Evolutionary conservation across 2,888 invertebrate genomes (phyloP).

Genomic region (Melanostoma scalare): DNA sequence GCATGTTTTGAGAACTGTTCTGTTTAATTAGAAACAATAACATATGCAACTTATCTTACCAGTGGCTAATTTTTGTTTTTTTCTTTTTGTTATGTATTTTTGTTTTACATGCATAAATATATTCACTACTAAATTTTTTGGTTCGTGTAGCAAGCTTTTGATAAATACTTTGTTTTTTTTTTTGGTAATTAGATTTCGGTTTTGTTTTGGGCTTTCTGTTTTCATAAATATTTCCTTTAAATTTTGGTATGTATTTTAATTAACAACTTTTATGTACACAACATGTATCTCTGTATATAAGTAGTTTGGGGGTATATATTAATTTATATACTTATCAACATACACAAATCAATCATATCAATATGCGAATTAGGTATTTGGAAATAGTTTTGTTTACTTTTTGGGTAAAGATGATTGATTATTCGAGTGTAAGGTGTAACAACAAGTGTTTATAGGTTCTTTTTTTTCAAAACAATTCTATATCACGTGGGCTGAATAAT

Average conservation of each 20-base stretch:
- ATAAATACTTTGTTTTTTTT: conserved; percentile 39
- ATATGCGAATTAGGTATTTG: conserved; percentile 48
- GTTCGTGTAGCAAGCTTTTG: conserved; percentile 40
- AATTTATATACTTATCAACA: conserved; percentile 8
- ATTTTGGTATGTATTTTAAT: conserved; percentile 21
- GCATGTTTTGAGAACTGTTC: conserved; percentile 47
- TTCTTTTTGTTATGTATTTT: not conserved
- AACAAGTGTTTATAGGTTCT: conserved; percentile 44
- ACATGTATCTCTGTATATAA: conserved; percentile 33
- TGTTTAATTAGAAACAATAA: conserved; percentile 17
- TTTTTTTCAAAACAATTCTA: conserved; percentile 45
- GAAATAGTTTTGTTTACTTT: conserved; percentile 13
- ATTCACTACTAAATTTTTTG: conserved; percentile 16
- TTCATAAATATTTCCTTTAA: conserved; percentile 47
- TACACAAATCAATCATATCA: conserved; percentile 36
- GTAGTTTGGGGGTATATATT: not conserved
- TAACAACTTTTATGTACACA: conserved; percentile 51
- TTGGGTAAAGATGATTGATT: conserved; percentile 57
- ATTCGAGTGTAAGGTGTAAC: conserved; percentile 40
- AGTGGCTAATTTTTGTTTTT: not conserved
- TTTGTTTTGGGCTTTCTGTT: conserved; percentile 20
- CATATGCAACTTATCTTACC: conserved; percentile 24
- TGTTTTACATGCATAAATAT: conserved; percentile 27
- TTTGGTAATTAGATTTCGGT: conserved; percentile 13
- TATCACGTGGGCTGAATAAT: conserved; percentile 67